Base-by-base conservation (phyloP, 2,113 vertebrate genomes). In the Muscicapa adusta region DNA sequence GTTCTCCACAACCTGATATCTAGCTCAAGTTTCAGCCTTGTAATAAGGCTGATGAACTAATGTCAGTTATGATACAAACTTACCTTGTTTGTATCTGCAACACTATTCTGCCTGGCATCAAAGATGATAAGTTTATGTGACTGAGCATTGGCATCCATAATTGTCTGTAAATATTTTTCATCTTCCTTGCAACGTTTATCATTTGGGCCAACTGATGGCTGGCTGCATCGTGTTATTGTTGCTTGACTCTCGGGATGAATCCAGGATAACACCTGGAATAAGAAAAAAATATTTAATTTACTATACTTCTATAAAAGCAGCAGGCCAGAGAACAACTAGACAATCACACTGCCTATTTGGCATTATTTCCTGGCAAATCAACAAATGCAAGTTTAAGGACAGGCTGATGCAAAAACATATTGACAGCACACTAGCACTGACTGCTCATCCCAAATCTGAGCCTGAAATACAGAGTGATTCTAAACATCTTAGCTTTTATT, bases 101-200 rank as follows among this genome's bases (percentile, higher is more conserved):
- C 99, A 8, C 98, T 99, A 53, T 96, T 98, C 84, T 99, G 99
- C 33, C 99, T 98, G 66, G 99, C 99, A 60, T 99, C 99, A 40
- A 99, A 99, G 94, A 99, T 98, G 88, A 97, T 98, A 36, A 99
- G 98, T 91, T 99, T 99, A 93, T 99, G 99, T 28, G 99, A 99
- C 95, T 99, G 99, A 48, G 99, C 99, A 9, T 99, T 99, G 92
- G 99, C 99, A 42, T 99, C 99, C 99, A 99, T 99, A 95, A 99
- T 98, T 38, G 98, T 98, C 67, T 99, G 99, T 79, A 99, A 97
- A 66, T 99, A 98, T 76, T 98, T 99, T 63, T 99, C 99, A n/a
- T 99, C 99, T 83, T 99, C 99, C 96, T 99, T 99, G 91, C 99
- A 99, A 71, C 98, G 98, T 13, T 99, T 99, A 95, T 99, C 99